Base-by-base conservation (phyloP, 2,797 vertebrate species). In the Thripadectes ignobilis region DNA sequence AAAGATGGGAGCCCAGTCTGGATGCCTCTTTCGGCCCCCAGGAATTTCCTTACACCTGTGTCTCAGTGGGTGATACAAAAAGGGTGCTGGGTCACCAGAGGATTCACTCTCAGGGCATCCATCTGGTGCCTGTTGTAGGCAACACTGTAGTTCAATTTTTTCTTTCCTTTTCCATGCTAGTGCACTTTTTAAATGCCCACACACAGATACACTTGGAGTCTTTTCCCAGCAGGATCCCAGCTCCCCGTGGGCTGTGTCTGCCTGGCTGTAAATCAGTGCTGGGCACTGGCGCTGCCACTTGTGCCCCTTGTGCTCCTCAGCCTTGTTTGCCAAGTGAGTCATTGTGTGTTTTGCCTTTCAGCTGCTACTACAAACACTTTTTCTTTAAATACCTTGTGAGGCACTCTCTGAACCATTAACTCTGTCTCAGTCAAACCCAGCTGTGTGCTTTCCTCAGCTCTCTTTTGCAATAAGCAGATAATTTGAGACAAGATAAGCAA, bases 281-380 rank as follows among this genome's bases (percentile, higher is more conserved):
- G 4, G 2, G 92, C 29, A 3, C 76, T 88, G 79, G 39, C 1
- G 1, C 72, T 79, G 51, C 5, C 6, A 14, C 45, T 49, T 51
- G 48, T 52, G 46, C 62, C 84, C 76, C 61, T 39, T 45, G 72
- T 78, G 91, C 75, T 71, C 59, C 52, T 9, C 3, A 0, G 83
- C 66, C 84, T 93, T 93, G 94, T 97, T 97, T 97, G 94, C 94
- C 26, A 24, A 96, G 79, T 98, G 97, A 98, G 85, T 98, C 98
- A 98, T 65, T 96, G 97, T 96, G 97, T 95, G n/a, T 74, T 94
- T 95, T 97, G 95, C 97, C 95, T 78, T 88, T 95, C 75, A 65
- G 72, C 95, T 93, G 84, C 51, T 15, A 92, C 94, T 97, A 83
- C 93, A 90, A 74, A 88, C 63, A 48, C 83, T 76, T 89, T 58